Evolutionary conservation across 2,113 vertebrate genomes (phyloP).

Genomic region (Callospermophilus lateralis): DNA sequence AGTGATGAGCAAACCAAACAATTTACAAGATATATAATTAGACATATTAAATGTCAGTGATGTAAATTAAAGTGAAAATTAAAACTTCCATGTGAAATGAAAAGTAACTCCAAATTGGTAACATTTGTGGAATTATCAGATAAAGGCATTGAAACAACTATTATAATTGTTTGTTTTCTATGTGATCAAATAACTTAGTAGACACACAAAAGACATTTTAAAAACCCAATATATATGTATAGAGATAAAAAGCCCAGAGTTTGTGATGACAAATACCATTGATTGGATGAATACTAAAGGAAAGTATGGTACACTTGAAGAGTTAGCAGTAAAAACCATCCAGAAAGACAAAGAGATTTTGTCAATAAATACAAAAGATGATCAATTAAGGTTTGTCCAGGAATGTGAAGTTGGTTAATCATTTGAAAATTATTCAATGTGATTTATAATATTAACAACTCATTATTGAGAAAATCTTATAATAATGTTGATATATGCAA

Average conservation of each 20-base stretch:
- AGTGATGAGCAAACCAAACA: background rate
- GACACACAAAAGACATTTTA: background rate
- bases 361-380: background rate
- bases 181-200: background rate
- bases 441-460: background rate
- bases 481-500: background rate
- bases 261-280: background rate
- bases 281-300: background rate
- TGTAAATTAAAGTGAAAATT: background rate
- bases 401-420: background rate
- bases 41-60: background rate
- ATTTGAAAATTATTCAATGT: background rate
- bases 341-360: background rate
- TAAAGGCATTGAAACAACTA: background rate
- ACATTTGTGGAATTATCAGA: background rate
- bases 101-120: background rate
- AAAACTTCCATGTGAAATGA: background rate
- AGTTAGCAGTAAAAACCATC: background rate
- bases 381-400: background rate
- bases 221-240: background rate
- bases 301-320: background rate
- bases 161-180: background rate
- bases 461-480: background rate
- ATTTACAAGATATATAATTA: background rate
- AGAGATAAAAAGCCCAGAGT: background rate